phyloP scores from a whole-genome alignment of 2,113 vertebrate genomes.

The Corythornis cristatus region DNA sequence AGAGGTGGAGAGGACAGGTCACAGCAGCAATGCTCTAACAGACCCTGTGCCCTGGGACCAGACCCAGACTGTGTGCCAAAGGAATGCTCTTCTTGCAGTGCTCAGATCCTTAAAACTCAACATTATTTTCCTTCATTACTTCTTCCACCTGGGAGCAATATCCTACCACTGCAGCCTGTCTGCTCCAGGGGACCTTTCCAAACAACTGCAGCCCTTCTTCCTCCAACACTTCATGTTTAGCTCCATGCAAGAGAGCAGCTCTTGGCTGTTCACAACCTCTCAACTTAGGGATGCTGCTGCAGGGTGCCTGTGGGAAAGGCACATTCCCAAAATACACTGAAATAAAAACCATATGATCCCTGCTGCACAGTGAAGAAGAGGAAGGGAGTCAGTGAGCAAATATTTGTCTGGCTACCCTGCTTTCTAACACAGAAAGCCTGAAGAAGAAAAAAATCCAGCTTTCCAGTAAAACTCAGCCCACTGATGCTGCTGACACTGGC shows the following conservation, averaged over 20 bases:
- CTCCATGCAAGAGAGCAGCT: neutral
- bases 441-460: neutral
- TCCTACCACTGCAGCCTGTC: neutral
- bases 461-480: slow-evolving; percentile 17
- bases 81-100: neutral
- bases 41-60: neutral
- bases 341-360: neutral
- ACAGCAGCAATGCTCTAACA: neutral
- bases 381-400: slow-evolving; percentile 21
- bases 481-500: neutral
- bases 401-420: slow-evolving; percentile 21
- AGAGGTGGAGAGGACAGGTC: neutral
- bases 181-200: neutral
- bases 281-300: neutral
- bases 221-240: neutral
- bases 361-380: neutral
- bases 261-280: neutral
- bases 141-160: neutral
- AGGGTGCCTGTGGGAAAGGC: slow-evolving; percentile 10
- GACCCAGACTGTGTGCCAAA: neutral
- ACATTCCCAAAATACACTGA: slow-evolving; percentile 30
- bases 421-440: slow-evolving; percentile 16
- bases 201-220: neutral
- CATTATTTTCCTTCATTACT: neutral
- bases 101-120: neutral